Evolutionary conservation across 2,113 vertebrate genomes (phyloP).

Genomic region (Puntigrus tetrazona): DNA sequence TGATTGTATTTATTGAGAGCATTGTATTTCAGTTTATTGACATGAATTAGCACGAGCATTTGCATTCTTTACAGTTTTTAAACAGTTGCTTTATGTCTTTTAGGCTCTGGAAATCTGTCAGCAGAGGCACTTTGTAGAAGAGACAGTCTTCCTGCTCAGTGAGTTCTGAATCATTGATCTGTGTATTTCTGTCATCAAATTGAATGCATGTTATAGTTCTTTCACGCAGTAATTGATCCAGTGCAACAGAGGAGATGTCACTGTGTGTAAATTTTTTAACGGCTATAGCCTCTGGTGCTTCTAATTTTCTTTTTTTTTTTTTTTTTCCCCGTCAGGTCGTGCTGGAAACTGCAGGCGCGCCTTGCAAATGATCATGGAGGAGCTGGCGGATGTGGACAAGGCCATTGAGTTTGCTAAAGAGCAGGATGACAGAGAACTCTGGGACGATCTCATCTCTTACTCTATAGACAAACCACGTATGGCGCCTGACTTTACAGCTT

Average conservation of each 20-base stretch:
- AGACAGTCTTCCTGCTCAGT: slow-evolving; percentile 97
- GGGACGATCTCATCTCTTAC: slow-evolving; percentile 97
- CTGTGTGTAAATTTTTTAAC: neutral
- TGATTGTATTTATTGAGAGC: neutral
- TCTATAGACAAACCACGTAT: slow-evolving; percentile 98
- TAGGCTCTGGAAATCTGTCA: slow-evolving; percentile 98
- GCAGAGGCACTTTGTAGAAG: slow-evolving; percentile 96
- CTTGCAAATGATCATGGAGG: slow-evolving; percentile 99
- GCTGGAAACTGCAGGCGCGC: slow-evolving; percentile 97
- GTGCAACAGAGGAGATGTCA: neutral
- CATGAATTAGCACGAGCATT: neutral
- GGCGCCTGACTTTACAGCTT: slow-evolving; percentile 46
- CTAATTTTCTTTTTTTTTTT: neutral
- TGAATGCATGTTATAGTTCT: neutral
- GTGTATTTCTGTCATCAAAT: neutral
- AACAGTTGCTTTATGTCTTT: slow-evolving; percentile 17
- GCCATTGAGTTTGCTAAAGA: slow-evolving; percentile 99
- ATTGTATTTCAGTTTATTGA: neutral
- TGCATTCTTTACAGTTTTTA: neutral
- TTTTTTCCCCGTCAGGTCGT: slow-evolving; percentile 84
- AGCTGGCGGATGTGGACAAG: slow-evolving; percentile 92
- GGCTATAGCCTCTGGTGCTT: neutral
- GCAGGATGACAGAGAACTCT: slow-evolving; percentile 94
- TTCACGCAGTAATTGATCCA: neutral
- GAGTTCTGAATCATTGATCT: slow-evolving; percentile 67